These are phyloP conservation scores for Dasypogon diadema DNA, from an alignment of 2,888 invertebrate species.

Conservation along the genomic window DNA sequence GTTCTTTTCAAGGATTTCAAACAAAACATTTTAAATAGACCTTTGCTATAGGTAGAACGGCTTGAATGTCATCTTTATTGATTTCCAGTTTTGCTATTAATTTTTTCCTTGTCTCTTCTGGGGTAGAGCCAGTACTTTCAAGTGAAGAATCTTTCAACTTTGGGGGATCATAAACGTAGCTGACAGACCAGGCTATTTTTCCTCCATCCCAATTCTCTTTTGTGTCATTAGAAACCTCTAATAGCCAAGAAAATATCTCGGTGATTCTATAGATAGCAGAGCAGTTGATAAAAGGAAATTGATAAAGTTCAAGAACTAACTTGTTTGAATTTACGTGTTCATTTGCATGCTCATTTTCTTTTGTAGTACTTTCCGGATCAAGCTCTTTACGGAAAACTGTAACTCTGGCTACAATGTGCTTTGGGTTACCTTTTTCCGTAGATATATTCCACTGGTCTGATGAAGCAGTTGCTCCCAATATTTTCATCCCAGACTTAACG, in stretches of 20 bases:
- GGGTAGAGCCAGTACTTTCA: constrained; percentile 61
- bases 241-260: constrained; percentile 91
- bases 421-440: constrained; percentile 82
- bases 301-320: too few relatives aligned
- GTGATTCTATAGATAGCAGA: constrained; percentile 73
- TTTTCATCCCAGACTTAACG: constrained; percentile 87
- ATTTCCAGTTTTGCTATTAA: constrained; percentile 87
- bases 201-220: constrained; percentile 85
- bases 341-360: constrained; percentile 54
- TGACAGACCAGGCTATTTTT: constrained; percentile 87
- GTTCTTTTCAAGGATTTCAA: background rate
- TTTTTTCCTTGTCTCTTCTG: constrained; percentile 72
- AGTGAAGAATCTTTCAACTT: constrained; percentile 64
- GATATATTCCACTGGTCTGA: constrained; percentile 88
- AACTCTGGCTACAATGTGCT: constrained; percentile 89
- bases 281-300: too few relatives aligned
- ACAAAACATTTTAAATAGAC: constrained; percentile 68
- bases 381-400: constrained; percentile 80
- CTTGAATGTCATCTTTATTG: constrained; percentile 94
- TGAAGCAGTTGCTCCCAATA: constrained; percentile 85
- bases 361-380: constrained; percentile 62
- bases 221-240: constrained; percentile 86
- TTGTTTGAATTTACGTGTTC: constrained; percentile 56
- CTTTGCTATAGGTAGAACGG: constrained; percentile 93
- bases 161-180: constrained; percentile 77